These are phyloP conservation scores for Isaurus tuberculatus DNA, from an alignment of 92 coral and sea anemone genomes.

Conservation along the genomic window DNA sequence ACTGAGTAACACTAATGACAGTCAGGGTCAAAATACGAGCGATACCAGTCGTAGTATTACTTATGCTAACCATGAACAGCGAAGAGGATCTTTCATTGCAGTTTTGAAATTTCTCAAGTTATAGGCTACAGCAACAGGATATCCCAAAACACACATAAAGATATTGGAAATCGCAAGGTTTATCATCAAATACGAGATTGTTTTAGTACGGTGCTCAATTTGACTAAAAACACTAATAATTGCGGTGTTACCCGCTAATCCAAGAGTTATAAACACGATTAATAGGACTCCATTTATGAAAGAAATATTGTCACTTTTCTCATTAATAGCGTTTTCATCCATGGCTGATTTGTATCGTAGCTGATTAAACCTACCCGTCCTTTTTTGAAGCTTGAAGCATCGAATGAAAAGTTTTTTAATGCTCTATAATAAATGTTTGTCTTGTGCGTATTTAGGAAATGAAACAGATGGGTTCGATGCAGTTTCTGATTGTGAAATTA, in stretches of 20 bases:
- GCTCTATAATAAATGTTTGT: too few species aligned
- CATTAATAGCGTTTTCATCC: too few species aligned
- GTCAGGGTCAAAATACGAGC: constrained; percentile 55
- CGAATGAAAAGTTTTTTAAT: too few species aligned
- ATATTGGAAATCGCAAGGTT: neutral
- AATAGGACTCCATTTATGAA: neutral
- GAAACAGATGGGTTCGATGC: too few species aligned
- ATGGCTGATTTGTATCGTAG: too few species aligned
- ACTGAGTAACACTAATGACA: constrained; percentile 41
- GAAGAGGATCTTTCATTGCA: neutral
- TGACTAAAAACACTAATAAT: neutral
- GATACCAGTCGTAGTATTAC: constrained; percentile 58
- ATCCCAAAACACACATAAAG: neutral
- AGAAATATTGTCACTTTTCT: too few species aligned
- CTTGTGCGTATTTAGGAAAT: too few species aligned
- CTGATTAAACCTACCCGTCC: too few species aligned
- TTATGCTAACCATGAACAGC: constrained; percentile 51
- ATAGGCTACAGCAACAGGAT: neutral
- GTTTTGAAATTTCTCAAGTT: neutral
- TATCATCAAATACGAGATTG: neutral
- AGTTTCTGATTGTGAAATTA: too few species aligned
- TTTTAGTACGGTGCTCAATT: neutral
- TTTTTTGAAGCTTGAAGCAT: too few species aligned
- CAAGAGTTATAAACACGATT: neutral
- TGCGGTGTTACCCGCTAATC: neutral